phyloP scores from a whole-genome alignment of 2,888 invertebrate genomes.

The Rosalia funebris region DNA sequence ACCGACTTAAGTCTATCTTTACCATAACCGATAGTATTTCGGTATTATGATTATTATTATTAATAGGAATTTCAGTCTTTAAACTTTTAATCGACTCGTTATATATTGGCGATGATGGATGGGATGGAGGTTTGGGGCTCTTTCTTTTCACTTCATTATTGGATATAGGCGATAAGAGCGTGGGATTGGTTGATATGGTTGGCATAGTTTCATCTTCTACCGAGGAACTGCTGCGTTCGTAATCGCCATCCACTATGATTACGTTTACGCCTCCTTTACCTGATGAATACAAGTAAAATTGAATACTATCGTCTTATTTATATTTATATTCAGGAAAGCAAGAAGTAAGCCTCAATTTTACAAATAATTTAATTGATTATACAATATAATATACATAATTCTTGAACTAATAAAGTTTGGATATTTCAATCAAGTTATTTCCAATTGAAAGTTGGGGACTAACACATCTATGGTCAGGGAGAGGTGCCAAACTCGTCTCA shows the following conservation, averaged over 20 bases:
- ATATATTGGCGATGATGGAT: slow-evolving; percentile 35
- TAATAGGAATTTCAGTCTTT: slow-evolving; percentile 59
- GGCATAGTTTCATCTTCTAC: slow-evolving; percentile 61
- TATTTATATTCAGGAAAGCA: no score
- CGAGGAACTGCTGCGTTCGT: slow-evolving; percentile 64
- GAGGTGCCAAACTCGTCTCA: no score
- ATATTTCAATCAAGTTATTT: no score
- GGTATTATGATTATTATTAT: not conserved
- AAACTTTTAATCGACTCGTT: slow-evolving; percentile 54
- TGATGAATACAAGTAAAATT: no score
- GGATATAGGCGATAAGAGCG: slow-evolving; percentile 55
- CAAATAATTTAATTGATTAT: no score
- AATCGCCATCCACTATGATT: slow-evolving; percentile 75
- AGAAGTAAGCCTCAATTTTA: no score
- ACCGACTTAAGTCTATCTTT: slow-evolving; percentile 57
- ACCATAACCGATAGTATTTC: slow-evolving; percentile 35
- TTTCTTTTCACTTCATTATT: slow-evolving; percentile 44
- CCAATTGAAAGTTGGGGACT: no score
- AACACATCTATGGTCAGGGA: no score
- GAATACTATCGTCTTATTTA: no score
- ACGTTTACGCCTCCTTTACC: slow-evolving; percentile 73
- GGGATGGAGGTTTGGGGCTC: slow-evolving; percentile 26
- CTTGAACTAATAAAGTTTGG: no score
- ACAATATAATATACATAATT: no score
- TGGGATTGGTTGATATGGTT: slow-evolving; percentile 52